Evolutionary conservation across 2,113 vertebrate genomes (phyloP), one percentile per base, ranked within the genome.

Genomic region (Entosphenus tridentatus): DNA sequence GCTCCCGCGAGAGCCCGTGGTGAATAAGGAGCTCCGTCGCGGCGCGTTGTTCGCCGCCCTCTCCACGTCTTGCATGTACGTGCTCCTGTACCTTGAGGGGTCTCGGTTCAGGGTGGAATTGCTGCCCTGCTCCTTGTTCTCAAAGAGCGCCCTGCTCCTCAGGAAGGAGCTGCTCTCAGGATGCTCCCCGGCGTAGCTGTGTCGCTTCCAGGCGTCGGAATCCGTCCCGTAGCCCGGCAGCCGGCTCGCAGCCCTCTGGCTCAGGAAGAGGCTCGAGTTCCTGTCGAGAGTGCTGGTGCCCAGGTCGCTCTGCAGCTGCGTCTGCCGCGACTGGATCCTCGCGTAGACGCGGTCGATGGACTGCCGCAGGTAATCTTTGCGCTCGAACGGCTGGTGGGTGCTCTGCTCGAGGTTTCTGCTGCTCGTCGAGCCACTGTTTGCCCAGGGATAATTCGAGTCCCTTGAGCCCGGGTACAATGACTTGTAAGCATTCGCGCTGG

Each of bases 121-220:
- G 62, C 62, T 21, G 9, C 62, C 62, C 21, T n/a, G n/a, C 2
- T 8, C 62, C 62, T 65, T 16, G 9, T 65, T 65, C n/a, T n/a
- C 62, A 16, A 65, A n/a, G 62, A 65, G n/a, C 11, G 9, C 21
- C 62, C 62, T 16, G 21, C 21, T n/a, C 21, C 21, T 21, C 62
- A 9, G 8, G 21, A 21, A n/a, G 9, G n/a, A 16, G 62, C 62
- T 21, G 62, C 10, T 65, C 21, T 65, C 62, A n/a, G 21, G 62
- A n/a, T 65, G 62, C 62, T 65, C 62, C 9, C 62, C 62, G n/a
- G 62, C 62, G 21, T 65, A 65, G 62, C 62, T 65, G 62, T 65
- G 62, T 21, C 62, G n/a, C 10, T 65, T 65, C 62, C 62, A 65
- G 21, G 62, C 62, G 21, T 65, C 62, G n/a, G n/a, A 21, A 65